Evolutionary conservation across 2,797 vertebrate species (phyloP).

Genomic region (Carcharodon carcharias): DNA sequence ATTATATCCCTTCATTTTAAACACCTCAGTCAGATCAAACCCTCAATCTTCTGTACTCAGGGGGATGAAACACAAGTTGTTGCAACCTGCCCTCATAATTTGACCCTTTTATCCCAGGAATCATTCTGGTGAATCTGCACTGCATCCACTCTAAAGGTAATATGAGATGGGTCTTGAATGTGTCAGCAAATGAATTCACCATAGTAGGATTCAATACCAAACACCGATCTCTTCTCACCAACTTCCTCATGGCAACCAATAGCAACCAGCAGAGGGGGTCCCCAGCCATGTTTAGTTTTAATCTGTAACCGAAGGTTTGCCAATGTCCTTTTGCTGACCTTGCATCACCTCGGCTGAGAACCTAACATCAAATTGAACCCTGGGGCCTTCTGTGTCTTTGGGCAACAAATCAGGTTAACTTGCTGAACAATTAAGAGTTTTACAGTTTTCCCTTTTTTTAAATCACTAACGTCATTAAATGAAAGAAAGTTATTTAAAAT

Average conservation of each 20-base stretch:
- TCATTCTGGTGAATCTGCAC: background rate
- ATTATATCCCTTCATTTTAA: background rate
- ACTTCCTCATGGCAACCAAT: background rate
- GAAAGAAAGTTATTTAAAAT: background rate
- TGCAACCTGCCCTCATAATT: background rate
- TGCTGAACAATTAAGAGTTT: background rate
- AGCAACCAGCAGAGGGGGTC: background rate
- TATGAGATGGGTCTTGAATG: background rate
- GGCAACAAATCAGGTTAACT: background rate
- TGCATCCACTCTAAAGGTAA: background rate
- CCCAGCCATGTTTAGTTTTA: too few species aligned
- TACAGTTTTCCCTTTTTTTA: background rate
- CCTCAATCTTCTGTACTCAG: background rate
- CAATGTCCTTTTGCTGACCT: background rate
- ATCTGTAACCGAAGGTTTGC: background rate
- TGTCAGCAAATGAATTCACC: background rate
- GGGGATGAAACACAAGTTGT: background rate
- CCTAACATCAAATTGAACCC: too few species aligned
- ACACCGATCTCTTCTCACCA: background rate
- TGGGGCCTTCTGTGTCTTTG: background rate
- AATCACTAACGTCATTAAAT: background rate
- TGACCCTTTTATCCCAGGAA: background rate
- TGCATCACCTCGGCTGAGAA: too few species aligned
- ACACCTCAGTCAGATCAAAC: background rate
- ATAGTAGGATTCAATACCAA: too few species aligned